Evolutionary conservation across 1,140 invertebrate genomes (phyloP), one percentile per base, ranked within the genome.

Genomic region (Micrasema minimum): DNA sequence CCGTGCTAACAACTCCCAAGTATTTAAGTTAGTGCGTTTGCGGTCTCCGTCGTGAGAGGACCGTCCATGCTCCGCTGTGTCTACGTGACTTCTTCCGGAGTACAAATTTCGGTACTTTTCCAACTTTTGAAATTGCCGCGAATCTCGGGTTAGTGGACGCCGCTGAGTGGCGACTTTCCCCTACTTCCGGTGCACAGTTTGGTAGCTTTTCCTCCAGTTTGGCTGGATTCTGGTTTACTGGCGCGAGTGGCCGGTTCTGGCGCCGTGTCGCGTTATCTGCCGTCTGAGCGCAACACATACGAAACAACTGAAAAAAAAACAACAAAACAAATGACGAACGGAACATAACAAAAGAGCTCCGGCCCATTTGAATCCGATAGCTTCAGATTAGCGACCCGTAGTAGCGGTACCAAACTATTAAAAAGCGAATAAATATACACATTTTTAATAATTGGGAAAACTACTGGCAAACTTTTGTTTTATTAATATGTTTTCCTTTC

Each of bases 301-400:
- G 22, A 5, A 26, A n/a, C n/a, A 14, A 35, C 14, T 4, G 12
- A 35, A 59, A 37, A 41, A 31, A 46, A 62, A 62, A 62, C 57
- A 62, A 62, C 57, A 62, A 62, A 62, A 62, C 59, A 62, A 62
- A 75, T 75, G 77, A 77, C 75, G 77, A 73, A 31, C 72, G 77
- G 74, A 78, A 77, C 77, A 31, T 31, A 31, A 31, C 26, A 31
- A 78, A 76, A 46, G 48, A 45, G 51, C 50, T 31, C 48, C 50
- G 26, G 7, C 7, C 26, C 7, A 7, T 31, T 31, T 31, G 26
- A 4, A 31, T 31, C 26, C 7, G 26, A 4, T 7, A 31, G 26
- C 7, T 31, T 31, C 26, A 7, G 26, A 31, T 31, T 31, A 31
- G 26, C 26, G 26, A 31, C 26, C 3, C 7, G 3, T 31, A 31